Base-by-base conservation (phyloP, 2,797 vertebrate genomes). In the Fratercula arctica region DNA sequence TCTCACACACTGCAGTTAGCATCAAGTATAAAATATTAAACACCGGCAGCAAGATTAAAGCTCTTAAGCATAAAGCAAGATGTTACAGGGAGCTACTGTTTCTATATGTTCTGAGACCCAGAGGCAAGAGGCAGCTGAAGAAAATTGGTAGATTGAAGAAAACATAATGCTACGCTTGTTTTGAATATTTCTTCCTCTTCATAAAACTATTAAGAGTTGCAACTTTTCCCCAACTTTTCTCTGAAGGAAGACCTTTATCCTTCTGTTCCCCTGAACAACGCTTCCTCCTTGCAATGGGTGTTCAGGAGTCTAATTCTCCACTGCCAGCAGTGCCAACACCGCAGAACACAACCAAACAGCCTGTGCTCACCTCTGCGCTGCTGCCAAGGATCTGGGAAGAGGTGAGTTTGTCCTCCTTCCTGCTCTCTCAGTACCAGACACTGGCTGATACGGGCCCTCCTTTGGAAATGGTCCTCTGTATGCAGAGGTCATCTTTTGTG, bases 241-340 rank as follows among this genome's bases (percentile, higher is more conserved):
- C 45, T 77, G 50, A 63, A 61, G 33, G n/a, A 46, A 41, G 50
- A 53, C 16, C 10, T 51, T 56, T 53, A 35, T 63, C 14, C 11
- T 13, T 77, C 46, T 72, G 9, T 67, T 68, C 10, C 17, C 46
- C 53, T 67, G 25, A 72, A 39, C 26, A 41, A 28, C 9, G 29
- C 9, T 25, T 60, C 21, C n/a, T 57, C 37, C 59, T 74, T 75
- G 8, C 20, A 29, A 7, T 31, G 15, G 13, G 3, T 37, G 6
- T 76, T 54, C 25, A 75, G 29, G 21, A 76, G 10, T 19, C 12
- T 39, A 70, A 43, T 45, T 68, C 28, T 59, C 43, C 37, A 46
- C 16, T 23, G 26, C 19, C 46, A 63, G 35, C 6, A 6, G 15
- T 0, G 0, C 35, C 2, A 10, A 54, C 28, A 24, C 10, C 1